Evolutionary conservation across 2,888 invertebrate species (phyloP).

Genomic region (Boloria euphrosyne): DNA sequence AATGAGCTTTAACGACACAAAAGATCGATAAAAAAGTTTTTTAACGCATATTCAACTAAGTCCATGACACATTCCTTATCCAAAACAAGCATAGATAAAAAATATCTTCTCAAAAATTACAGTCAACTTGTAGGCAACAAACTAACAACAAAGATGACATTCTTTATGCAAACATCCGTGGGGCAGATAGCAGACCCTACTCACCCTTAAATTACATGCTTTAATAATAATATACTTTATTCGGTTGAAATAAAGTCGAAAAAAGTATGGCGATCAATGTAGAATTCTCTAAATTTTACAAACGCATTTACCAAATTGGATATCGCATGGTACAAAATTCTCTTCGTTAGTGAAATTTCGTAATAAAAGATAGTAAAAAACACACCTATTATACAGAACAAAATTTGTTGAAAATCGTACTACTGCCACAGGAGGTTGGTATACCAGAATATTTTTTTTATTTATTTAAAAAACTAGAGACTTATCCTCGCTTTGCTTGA

Average conservation of each 20-base stretch:
- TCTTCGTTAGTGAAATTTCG: constrained; percentile 16
- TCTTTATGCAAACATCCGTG: constrained; percentile 60
- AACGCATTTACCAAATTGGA: constrained; percentile 63
- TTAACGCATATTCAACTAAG: too few species aligned
- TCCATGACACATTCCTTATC: background rate
- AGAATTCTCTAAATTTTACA: constrained; percentile 54
- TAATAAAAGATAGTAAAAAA: background rate
- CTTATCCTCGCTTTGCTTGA: too few species aligned
- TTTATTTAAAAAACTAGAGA: too few species aligned
- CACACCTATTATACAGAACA: background rate
- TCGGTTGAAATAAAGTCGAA: background rate
- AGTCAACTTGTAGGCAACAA: constrained; percentile 56
- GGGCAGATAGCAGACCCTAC: constrained; percentile 44
- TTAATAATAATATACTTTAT: constrained; percentile 7
- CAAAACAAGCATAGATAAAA: background rate
- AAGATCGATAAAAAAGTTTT: too few species aligned
- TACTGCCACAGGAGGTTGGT: too few species aligned
- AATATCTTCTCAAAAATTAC: constrained; percentile 55
- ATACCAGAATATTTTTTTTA: background rate
- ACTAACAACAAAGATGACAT: constrained; percentile 66
- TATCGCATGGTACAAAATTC: constrained; percentile 42
- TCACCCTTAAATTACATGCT: constrained; percentile 26
- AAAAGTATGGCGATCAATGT: constrained; percentile 7
- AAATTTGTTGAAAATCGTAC: constrained; percentile 1
- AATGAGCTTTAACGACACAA: too few species aligned